Evolutionary conservation across 2,113 vertebrate species (phyloP).

Genomic region (Neogobius melanostomus): DNA sequence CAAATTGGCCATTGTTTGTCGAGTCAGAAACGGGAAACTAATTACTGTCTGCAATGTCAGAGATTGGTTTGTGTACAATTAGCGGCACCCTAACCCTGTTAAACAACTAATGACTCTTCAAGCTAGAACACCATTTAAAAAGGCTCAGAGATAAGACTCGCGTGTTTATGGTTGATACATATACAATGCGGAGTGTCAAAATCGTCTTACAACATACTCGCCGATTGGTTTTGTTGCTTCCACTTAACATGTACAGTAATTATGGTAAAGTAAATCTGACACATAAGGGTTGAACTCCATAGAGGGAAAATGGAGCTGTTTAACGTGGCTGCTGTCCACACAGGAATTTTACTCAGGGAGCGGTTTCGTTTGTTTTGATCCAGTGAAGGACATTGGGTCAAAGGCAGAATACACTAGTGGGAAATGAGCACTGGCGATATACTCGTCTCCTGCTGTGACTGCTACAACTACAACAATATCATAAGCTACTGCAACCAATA

Average conservation of each 20-base stretch:
- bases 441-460: no score
- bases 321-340: not conserved
- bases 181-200: not conserved
- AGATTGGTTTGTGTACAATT: constrained; percentile 49
- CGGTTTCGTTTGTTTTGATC: not conserved
- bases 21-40: constrained; percentile 32
- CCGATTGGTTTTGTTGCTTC: constrained; percentile 3
- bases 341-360: not conserved
- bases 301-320: not conserved
- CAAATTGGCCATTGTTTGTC: constrained; percentile 30
- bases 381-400: not conserved
- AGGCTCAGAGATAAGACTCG: constrained; percentile 28
- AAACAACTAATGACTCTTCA: constrained; percentile 42
- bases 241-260: not conserved
- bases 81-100: constrained; percentile 30
- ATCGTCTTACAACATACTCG: not conserved
- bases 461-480: not conserved
- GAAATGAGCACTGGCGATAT: not conserved
- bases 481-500: not conserved
- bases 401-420: not conserved
- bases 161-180: constrained; percentile 6
- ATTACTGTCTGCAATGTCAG: constrained; percentile 26
- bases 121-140: constrained; percentile 12
- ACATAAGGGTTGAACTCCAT: not conserved
- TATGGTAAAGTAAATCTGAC: not conserved